phyloP scores from a whole-genome alignment of 2,888 invertebrate species.

The Drosophila percnosoma region DNA sequence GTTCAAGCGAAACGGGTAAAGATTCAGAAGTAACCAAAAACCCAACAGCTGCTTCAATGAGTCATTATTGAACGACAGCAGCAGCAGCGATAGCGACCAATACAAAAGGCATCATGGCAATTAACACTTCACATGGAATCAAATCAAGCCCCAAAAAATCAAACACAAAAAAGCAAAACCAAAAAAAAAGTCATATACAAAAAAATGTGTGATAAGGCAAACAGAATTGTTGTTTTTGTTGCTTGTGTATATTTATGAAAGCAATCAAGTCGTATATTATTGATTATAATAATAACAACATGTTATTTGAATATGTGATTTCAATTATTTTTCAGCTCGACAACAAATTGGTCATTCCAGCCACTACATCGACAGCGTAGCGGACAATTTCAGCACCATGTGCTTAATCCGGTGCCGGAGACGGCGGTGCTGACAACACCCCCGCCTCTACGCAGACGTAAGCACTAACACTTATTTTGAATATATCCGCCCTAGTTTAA shows the following conservation, averaged over 20 bases:
- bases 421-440: constrained; percentile 67
- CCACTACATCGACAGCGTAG: constrained; percentile 73
- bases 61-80: constrained; percentile 36
- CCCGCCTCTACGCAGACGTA: constrained; percentile 66
- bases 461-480: constrained; percentile 47
- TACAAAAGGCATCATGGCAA: constrained; percentile 60
- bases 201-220: constrained; percentile 56
- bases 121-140: constrained; percentile 69
- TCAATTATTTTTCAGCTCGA: constrained; percentile 58
- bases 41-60: constrained; percentile 60
- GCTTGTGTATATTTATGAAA: constrained; percentile 11
- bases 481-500: constrained; percentile 1
- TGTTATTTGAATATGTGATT: constrained; percentile 31
- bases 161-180: constrained; percentile 39
- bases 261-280: constrained; percentile 43
- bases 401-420: constrained; percentile 71
- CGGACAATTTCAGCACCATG: constrained; percentile 65
- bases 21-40: constrained; percentile 49
- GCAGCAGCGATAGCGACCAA: constrained; percentile 21
- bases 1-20: constrained; percentile 63
- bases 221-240: constrained; percentile 10
- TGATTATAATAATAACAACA: constrained; percentile 48
- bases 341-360: constrained; percentile 80
- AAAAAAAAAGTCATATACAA: not conserved
- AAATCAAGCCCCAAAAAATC: constrained; percentile 67